Conservation (phyloP, 2,888 invertebrate genomes). For the Cinara cedri region DNA sequence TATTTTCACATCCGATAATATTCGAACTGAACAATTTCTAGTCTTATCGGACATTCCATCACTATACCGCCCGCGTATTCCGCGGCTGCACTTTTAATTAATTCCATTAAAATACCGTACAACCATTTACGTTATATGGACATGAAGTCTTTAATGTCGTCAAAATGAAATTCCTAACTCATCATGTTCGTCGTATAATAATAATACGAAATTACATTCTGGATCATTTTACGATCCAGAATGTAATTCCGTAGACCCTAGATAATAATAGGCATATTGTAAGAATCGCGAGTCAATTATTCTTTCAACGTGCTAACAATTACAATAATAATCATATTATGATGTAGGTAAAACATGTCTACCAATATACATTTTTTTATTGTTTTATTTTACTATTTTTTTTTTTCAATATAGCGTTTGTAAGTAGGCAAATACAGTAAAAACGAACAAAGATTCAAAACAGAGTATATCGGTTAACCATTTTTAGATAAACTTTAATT, state of each 20-base stretch:
- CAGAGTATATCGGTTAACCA: no score
- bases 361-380: no score
- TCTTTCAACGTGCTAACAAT: background rate
- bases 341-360: constrained; percentile 1
- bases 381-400: no score
- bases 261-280: constrained; percentile 2
- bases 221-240: constrained; percentile 7
- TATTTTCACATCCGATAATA: constrained; percentile 15
- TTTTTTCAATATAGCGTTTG: no score
- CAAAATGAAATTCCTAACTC: constrained; percentile 44
- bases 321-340: no score
- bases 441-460: no score
- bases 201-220: no score
- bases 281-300: constrained; percentile 16
- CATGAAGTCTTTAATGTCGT: constrained; percentile 22
- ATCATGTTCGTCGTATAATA: background rate
- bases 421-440: no score
- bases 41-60: constrained; percentile 25
- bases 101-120: constrained; percentile 31
- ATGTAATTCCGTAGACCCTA: background rate
- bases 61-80: background rate
- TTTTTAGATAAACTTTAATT: no score
- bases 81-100: constrained; percentile 30
- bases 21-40: background rate
- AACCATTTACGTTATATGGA: constrained; percentile 2